Evolutionary conservation across 2,113 vertebrate species (phyloP), one percentile per base, ranked within the genome.

Genomic region (Stigmatopora argus): DNA sequence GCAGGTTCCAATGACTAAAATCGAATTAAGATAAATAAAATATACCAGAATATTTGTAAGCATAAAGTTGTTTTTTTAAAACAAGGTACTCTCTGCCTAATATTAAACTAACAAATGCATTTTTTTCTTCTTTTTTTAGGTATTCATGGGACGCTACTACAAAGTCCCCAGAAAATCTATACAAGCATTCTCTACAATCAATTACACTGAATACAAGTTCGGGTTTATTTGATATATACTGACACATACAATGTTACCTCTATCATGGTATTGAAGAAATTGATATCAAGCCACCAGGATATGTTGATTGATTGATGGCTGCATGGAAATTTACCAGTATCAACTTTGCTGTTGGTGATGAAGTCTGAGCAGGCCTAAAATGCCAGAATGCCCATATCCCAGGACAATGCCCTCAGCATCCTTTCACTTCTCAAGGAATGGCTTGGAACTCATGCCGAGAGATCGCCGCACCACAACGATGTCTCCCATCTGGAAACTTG

Each of bases 381-480:
- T 92, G 92, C 83, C 69, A 91, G 84, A 60, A 98, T 98, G 96
- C 96, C 96, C 78, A 95, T 98, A 88, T 97, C 95, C 8, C 93
- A 95, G 85, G 94, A 98, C 89, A 98, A 98, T 74, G 94, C 95
- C 0, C 70, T 83, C 80, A 85, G 92, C 75, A 94, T 94, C 84
- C 93, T 97, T 52, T 75, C 91, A 61, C 91, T 98, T 78, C 91
- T 98, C 74, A 93, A 91, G 85, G 90, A 88, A 72, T 98, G 95
- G 95, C 91, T 94, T 46, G 78, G 87, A 77, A 74, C 73, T 68
- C 86, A 80, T 59, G 62, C 3, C 48, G 41, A 31, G 0, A 66
- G 45, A 49, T 44, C 72, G 12, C 66, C 72, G 12, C 66, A 79
- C 38, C 74, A 75, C 38, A 88, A 89, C 73, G 82, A 84, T 69